Evolutionary conservation across 2,888 invertebrate species (phyloP).

Genomic region (Erebia ligea): DNA sequence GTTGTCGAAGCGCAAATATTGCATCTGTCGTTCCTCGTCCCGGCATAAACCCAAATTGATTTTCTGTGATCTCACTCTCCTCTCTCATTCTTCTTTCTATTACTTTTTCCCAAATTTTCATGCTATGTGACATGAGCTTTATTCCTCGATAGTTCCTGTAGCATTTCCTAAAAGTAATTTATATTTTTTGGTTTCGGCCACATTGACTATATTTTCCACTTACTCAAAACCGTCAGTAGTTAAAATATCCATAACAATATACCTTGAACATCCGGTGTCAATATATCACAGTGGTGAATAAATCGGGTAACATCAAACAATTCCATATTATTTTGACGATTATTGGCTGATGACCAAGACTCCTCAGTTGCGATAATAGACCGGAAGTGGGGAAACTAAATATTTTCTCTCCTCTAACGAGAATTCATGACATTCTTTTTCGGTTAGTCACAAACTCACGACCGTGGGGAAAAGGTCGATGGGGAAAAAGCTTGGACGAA

Average conservation of each 20-base stretch:
- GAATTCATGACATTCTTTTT: constrained; percentile 28
- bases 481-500: too few relatives aligned
- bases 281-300: constrained; percentile 30
- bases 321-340: constrained; percentile 42
- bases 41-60: too few relatives aligned
- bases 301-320: constrained; percentile 37
- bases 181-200: background rate
- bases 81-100: too few relatives aligned
- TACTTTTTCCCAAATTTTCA: too few relatives aligned
- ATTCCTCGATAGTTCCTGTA: too few relatives aligned
- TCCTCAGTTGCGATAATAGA: constrained; percentile 42
- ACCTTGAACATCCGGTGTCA: constrained; percentile 29
- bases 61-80: too few relatives aligned
- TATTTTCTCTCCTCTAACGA: constrained; percentile 46
- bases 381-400: constrained; percentile 53
- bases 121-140: too few relatives aligned
- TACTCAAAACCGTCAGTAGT: background rate
- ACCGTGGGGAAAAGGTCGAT: background rate
- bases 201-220: background rate
- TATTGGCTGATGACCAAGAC: constrained; percentile 59
- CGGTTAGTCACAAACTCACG: constrained; percentile 21
- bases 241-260: background rate
- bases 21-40: too few relatives aligned
- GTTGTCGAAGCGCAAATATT: too few relatives aligned
- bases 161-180: background rate